Base-by-base conservation (phyloP, 2,888 invertebrate species). In the Drosophila rubida region DNA sequence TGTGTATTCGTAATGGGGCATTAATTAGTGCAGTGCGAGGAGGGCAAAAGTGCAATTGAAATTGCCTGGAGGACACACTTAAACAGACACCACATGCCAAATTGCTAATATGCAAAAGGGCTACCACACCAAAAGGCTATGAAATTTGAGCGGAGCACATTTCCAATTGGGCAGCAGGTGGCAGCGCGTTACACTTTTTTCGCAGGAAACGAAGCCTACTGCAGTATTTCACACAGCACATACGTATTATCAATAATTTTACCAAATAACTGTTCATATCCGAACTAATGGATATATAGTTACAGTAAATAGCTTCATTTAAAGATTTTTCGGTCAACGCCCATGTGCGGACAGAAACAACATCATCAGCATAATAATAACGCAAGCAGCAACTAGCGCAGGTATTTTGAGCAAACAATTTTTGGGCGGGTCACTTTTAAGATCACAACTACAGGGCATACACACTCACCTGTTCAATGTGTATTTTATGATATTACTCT, bases 251-350 rank as follows among this genome's bases (percentile, higher is more conserved):
- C 14, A 32, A 23, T 39, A 23, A 13, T 27, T n/a, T 30, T 25
- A 14, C 14, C 39, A 37, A 39, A 9, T n/a, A 14, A 50, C 23
- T 27, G 16, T 19, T 6, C 6, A n/a, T 13, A 13, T 32, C 5
- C 19, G 35, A 9, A 16, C 11, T 22, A 27, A 42, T 27, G 25
- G 13, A 27, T 32, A 5, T 25, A n/a, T 5, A 32, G 14, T 37
- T 11, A 0, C 19, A 51, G 11, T 41, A 1, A 13, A 6, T 32
- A 14, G 23, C 9, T 58, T 67, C 6, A 6, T 2, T 69, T 54
- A 42, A 5, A 72, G 41, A 57, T 39, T 58, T 72, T 89, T 75
- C 73, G 90, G 90, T 90, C 87, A 90, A 90, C 90, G 90, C 90
- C 90, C 90, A 88, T 84, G 78, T 73, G 63, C 49, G 42, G 53